Evolutionary conservation across 2,113 vertebrate species (phyloP), one percentile per base, ranked within the genome.

Genomic region (Onychostruthus taczanowskii): DNA sequence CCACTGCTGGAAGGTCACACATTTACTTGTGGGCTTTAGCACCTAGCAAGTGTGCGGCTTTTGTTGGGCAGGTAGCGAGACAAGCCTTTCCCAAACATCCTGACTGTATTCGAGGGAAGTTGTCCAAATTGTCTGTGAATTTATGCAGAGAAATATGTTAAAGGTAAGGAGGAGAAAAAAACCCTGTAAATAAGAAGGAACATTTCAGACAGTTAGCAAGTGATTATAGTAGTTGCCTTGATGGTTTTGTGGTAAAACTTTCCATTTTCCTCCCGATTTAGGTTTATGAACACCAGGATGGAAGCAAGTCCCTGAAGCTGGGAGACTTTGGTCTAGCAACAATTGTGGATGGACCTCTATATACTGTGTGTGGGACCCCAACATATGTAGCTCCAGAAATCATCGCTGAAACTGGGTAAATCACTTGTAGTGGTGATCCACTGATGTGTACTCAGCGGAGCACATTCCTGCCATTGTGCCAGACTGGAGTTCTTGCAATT

Each of bases 331-430:
- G 99, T 47, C 96, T 99, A 97, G 99, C 99, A 55, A 99, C 99
- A 3, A 97, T 99, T 47, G 99, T 99, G 28, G 99, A 99, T 20
- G 99, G 99, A 47, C 99, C 98, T 59, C 98, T 99, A 33, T 99
- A 98, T 69, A 99, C 98, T 11, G 98, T 99, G 68, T 99, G 99
- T 95, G 99, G 99, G 47, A 99, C 99, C 10, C 99, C 99, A 16
- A 99, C 99, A 39, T 99, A 99, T 37, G 99, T 99, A 94, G 99
- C 99, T 91, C 99, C 99, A 69, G 99, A 99, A 97, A 99, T 99
- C 95, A 98, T 99, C 3, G 98, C 99, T 70, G 99, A 99, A 97
- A 98, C 98, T 10, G 99, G 99, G 99, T 99, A 97, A 98, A 97
- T 68, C 26, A 7, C 49, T 87, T 87, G 16, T 74, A 43, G 16